Conservation (phyloP, 30 jellyfish, hydroid and myxozoan genomes). For the Pelagia noctiluca region DNA sequence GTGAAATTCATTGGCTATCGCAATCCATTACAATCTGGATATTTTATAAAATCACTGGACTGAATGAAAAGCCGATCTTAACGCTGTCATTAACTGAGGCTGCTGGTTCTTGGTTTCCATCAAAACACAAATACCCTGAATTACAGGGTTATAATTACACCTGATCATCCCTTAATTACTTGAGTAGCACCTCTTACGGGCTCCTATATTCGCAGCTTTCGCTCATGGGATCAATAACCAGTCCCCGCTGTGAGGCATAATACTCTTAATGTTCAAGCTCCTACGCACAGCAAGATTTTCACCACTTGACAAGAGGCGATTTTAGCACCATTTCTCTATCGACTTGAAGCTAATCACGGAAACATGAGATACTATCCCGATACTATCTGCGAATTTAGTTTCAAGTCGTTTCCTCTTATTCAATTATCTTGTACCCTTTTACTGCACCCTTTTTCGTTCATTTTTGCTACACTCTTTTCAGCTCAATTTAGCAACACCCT, state of each 20-base stretch:
- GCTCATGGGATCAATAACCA: slow-evolving; percentile 19
- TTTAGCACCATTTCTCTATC: not conserved
- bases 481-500: too few relatives aligned
- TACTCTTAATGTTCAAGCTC: not conserved
- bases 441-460: too few relatives aligned
- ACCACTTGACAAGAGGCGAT: slow-evolving; percentile 36
- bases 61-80: not conserved
- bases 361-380: too few relatives aligned
- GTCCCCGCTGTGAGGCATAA: slow-evolving; percentile 38
- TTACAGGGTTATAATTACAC: not conserved
- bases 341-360: not conserved
- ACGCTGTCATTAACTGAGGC: not conserved
- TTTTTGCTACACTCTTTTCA: too few relatives aligned
- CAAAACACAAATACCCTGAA: not conserved
- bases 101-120: not conserved
- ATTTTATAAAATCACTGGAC: too few relatives aligned
- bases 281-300: slow-evolving; percentile 33
- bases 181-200: slow-evolving; percentile 33
- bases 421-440: too few relatives aligned
- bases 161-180: slow-evolving; percentile 20
- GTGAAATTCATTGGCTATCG: too few relatives aligned
- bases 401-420: too few relatives aligned
- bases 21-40: too few relatives aligned
- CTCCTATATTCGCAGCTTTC: slow-evolving; percentile 3
- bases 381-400: too few relatives aligned